phyloP scores from a whole-genome alignment of 2,888 invertebrate species.

The Pollenia angustigena region DNA sequence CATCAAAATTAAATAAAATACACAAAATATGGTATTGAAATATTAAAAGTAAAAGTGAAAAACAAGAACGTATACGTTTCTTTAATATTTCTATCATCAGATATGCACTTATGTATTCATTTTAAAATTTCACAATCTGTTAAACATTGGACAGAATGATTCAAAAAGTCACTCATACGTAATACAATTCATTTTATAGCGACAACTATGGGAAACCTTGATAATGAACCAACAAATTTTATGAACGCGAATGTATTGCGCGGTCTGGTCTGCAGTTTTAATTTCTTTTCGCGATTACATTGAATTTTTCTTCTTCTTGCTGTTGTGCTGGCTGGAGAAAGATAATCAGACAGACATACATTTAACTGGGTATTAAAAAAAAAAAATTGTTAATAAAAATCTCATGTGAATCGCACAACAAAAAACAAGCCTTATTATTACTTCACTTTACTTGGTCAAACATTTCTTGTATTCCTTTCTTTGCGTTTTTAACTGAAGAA shows the following conservation, averaged over 20 bases:
- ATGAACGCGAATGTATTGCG: neutral
- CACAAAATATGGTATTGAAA: too few relatives aligned
- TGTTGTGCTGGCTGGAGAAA: slow-evolving; percentile 20
- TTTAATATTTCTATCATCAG: slow-evolving; percentile 47
- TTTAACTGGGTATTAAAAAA: slow-evolving; percentile 42
- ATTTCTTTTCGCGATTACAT: slow-evolving; percentile 50
- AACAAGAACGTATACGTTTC: neutral
- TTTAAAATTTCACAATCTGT: slow-evolving; percentile 34
- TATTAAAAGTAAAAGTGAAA: neutral
- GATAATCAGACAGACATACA: slow-evolving; percentile 33
- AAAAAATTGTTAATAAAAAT: slow-evolving; percentile 50
- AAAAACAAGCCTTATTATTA: slow-evolving; percentile 50
- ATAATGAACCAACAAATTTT: slow-evolving; percentile 42
- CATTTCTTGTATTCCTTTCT: slow-evolving; percentile 45
- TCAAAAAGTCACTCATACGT: slow-evolving; percentile 23
- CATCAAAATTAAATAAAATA: too few relatives aligned
- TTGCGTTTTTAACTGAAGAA: slow-evolving; percentile 29
- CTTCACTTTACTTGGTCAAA: slow-evolving; percentile 49
- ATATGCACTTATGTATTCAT: neutral
- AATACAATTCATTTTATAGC: slow-evolving; percentile 24
- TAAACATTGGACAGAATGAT: slow-evolving; percentile 11
- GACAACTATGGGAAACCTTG: slow-evolving; percentile 48
- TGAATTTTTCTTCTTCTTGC: slow-evolving; percentile 20
- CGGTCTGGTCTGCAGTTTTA: slow-evolving; percentile 21
- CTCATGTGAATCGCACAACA: slow-evolving; percentile 72